phyloP scores from a whole-genome alignment of 2,113 vertebrate genomes.

The Scomber japonicus region DNA sequence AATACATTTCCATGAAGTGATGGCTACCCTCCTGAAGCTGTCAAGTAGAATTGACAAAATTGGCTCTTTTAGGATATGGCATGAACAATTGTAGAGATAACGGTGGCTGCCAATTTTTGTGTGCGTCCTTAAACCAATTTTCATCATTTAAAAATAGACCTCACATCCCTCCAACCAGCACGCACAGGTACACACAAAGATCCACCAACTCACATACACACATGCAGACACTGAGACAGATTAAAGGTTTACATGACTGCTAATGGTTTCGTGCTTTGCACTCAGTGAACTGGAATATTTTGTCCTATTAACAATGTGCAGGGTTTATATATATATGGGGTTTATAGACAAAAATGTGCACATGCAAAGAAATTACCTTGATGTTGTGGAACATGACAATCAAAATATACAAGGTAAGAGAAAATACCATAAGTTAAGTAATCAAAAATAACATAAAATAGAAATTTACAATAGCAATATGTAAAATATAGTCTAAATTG shows the following conservation, averaged over 20 bases:
- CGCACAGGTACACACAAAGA: conserved; percentile 23
- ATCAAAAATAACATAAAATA: no score
- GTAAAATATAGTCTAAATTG: no score
- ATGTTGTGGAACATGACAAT: no score
- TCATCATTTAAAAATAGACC: conserved; percentile 67
- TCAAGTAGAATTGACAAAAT: conserved; percentile 73
- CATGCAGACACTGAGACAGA: conserved; percentile 13
- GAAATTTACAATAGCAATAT: no score
- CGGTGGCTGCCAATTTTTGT: conserved; percentile 63
- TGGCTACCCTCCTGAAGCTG: conserved; percentile 61
- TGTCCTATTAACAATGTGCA: conserved; percentile 3
- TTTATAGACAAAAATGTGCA: no score
- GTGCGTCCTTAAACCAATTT: conserved; percentile 71
- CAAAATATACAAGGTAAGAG: no score
- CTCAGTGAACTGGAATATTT: not conserved
- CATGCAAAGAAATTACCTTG: no score
- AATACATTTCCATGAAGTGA: conserved; percentile 52
- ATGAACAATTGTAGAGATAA: conserved; percentile 62
- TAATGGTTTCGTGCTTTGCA: conserved; percentile 31
- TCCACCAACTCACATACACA: not conserved
- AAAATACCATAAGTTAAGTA: no score
- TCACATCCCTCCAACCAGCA: conserved; percentile 33
- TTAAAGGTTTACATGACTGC: conserved; percentile 40
- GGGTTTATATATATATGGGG: no score
- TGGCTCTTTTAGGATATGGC: conserved; percentile 63